A percentile compares a stretch with the other conserved stretches of the same genome.
Conservation (phyloP, 35 echinoderm and acorn worm genomes). For the Apostichopus californicus region DNA sequence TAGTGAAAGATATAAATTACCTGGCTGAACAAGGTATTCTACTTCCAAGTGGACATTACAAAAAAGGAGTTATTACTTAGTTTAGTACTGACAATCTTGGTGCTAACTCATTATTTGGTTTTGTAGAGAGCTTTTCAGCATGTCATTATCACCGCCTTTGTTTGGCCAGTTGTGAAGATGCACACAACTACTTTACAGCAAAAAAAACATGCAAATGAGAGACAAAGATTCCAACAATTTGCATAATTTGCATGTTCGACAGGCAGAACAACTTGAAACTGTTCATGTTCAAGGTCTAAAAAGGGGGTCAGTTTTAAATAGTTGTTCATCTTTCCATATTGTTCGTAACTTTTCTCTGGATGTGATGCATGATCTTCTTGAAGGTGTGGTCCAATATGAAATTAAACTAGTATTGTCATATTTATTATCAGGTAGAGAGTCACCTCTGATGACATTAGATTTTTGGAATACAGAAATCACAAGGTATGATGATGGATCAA, state of each 20-base stretch:
- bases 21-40: conserved; percentile 36
- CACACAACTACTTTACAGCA: background rate
- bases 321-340: too few species aligned
- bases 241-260: background rate
- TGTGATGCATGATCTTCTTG: too few species aligned
- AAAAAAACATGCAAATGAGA: too few species aligned
- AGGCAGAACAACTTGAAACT: too few species aligned
- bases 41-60: conserved; percentile 41
- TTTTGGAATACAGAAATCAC: background rate
- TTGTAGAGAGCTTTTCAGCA: background rate
- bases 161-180: background rate
- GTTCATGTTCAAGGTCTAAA: background rate
- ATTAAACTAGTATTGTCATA: too few species aligned
- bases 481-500: background rate
- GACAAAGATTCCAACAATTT: background rate
- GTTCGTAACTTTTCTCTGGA: background rate
- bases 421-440: background rate
- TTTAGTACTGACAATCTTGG: too few species aligned
- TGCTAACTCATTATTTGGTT: too few species aligned
- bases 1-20: conserved; percentile 55
- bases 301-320: background rate
- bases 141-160: background rate
- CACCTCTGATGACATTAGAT: background rate
- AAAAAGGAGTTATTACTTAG: background rate
- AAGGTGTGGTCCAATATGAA: too few species aligned